Evolutionary conservation across 2,113 vertebrate genomes (phyloP).

Genomic region (Leptodactylus fuscus): DNA sequence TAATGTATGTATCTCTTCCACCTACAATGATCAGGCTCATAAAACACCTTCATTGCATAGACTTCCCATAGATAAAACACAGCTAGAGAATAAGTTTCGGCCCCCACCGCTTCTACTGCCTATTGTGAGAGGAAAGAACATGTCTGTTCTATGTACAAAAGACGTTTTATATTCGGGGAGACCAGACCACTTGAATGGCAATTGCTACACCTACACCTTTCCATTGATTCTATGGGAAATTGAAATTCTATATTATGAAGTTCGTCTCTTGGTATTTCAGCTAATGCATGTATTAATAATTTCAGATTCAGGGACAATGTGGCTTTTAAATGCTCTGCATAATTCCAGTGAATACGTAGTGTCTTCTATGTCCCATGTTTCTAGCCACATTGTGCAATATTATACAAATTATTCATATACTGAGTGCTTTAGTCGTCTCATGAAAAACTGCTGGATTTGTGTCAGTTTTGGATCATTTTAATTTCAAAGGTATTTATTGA

Average conservation of each 20-base stretch:
- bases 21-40: conserved; percentile 26
- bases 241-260: conserved; percentile 13
- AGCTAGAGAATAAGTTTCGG: not conserved
- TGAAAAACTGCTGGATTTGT: not conserved
- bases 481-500: too few relatives aligned
- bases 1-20: conserved; percentile 26
- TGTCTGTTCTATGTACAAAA: not conserved
- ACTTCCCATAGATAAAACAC: conserved; percentile 1
- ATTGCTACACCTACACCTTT: conserved; percentile 5
- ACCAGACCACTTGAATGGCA: not conserved
- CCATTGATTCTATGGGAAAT: not conserved
- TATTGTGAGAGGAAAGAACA: not conserved
- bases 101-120: not conserved
- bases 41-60: conserved; percentile 7
- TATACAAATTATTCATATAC: not conserved
- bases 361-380: not conserved
- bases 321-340: not conserved
- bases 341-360: not conserved
- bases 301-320: not conserved
- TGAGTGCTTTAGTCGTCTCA: not conserved
- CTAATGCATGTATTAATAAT: conserved; percentile 9
- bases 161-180: not conserved
- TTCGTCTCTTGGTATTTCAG: not conserved
- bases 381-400: too few relatives aligned
- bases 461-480: too few relatives aligned